phyloP scores from a whole-genome alignment of 2,888 invertebrate genomes.

The Apodemia mormo region DNA sequence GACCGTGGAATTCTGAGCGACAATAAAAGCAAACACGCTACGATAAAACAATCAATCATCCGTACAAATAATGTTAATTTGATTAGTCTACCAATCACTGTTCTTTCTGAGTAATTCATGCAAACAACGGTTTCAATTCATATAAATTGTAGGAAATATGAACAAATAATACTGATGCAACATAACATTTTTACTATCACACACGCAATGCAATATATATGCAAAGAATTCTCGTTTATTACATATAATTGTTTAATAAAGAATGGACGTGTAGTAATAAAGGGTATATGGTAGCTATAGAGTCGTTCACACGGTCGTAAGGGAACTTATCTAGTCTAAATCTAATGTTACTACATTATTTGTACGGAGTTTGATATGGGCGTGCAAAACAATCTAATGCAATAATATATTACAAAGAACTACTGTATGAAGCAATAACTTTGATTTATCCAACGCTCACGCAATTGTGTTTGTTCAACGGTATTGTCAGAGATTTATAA shows the following conservation, averaged over 20 bases:
- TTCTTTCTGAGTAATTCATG: neutral
- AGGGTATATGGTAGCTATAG: conserved; percentile 31
- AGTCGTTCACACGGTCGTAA: conserved; percentile 45
- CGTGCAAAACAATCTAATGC: conserved; percentile 34
- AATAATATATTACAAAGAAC: conserved; percentile 31
- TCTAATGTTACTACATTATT: conserved; percentile 45
- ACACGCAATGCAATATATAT: conserved; percentile 29
- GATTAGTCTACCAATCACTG: conserved; percentile 17
- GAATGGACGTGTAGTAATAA: conserved; percentile 35
- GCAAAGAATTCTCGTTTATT: conserved; percentile 25
- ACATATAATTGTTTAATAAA: conserved; percentile 32
- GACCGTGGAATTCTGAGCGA: conserved; percentile 78
- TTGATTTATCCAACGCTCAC: conserved; percentile 25
- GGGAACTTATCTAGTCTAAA: conserved; percentile 45
- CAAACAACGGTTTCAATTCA: conserved; percentile 4
- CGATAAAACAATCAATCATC: conserved; percentile 35
- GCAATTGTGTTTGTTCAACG: conserved; percentile 25
- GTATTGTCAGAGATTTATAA: conserved; percentile 22
- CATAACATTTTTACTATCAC: conserved; percentile 10
- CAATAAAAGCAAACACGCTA: conserved; percentile 54
- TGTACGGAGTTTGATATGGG: conserved; percentile 43
- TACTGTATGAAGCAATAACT: conserved; percentile 29
- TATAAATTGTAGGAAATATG: neutral
- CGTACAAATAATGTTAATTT: conserved; percentile 39
- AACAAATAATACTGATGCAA: conserved; percentile 12